Percentiles rank a stretch among this genome's conserved stretches.
phyloP scores from a whole-genome alignment of 1,140 invertebrate genomes.

The Linepithema humile region DNA sequence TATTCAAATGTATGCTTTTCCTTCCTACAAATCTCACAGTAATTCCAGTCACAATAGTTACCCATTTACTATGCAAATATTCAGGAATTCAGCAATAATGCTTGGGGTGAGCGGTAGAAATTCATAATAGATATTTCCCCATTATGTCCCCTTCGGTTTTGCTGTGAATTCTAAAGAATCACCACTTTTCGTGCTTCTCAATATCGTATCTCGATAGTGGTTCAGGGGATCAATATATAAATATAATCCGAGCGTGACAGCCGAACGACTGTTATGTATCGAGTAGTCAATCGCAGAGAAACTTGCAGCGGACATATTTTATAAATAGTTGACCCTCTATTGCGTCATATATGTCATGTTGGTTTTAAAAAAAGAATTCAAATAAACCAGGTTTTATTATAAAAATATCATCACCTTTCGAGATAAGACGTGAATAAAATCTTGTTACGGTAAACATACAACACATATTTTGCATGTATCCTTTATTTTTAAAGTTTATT shows the following conservation, averaged over 20 bases:
- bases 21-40: neutral
- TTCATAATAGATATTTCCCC: constrained; percentile 20
- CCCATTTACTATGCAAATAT: constrained; percentile 11
- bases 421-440: neutral
- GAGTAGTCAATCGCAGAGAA: constrained; percentile 50
- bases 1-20: neutral
- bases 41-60: neutral
- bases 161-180: constrained; percentile 21
- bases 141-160: neutral
- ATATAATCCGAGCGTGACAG: constrained; percentile 52
- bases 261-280: constrained; percentile 50
- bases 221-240: constrained; percentile 58
- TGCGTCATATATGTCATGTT: neutral
- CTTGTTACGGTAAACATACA: neutral
- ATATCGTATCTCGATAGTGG: constrained; percentile 50
- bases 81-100: constrained; percentile 49
- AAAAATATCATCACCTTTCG: neutral
- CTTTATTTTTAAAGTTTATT: neutral
- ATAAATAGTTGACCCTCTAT: constrained; percentile 52
- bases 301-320: constrained; percentile 34
- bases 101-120: neutral
- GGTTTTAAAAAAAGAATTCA: neutral
- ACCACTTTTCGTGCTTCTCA: constrained; percentile 25
- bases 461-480: neutral
- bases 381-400: neutral